phyloP scores from a whole-genome alignment of 2,797 vertebrate genomes.

The Poecile montanus region DNA sequence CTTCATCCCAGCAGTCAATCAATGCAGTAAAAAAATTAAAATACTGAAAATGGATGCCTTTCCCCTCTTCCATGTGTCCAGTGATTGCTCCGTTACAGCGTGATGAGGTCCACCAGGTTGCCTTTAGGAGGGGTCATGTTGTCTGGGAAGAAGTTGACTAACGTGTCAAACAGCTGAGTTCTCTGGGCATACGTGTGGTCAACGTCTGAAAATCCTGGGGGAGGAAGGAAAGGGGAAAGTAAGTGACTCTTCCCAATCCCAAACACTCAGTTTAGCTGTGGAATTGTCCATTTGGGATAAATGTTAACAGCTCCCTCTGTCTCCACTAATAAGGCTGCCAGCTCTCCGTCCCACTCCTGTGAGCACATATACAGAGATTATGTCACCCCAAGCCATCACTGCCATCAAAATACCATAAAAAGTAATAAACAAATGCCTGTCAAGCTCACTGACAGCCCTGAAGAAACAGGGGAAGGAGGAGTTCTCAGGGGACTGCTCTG shows the following conservation, averaged over 20 bases:
- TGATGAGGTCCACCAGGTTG: slow-evolving; percentile 98
- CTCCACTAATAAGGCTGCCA: not conserved
- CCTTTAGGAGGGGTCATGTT: slow-evolving; percentile 99
- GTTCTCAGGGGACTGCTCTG: slow-evolving; percentile 7
- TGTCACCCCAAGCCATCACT: not conserved
- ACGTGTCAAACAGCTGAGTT: slow-evolving; percentile 96
- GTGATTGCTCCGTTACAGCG: slow-evolving; percentile 81
- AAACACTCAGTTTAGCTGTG: not conserved
- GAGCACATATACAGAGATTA: not conserved
- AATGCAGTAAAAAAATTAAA: slow-evolving; percentile 68
- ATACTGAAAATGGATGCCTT: slow-evolving; percentile 68
- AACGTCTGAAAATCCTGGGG: slow-evolving; percentile 93
- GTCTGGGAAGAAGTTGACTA: slow-evolving; percentile 99
- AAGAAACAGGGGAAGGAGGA: not conserved
- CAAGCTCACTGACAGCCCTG: not conserved
- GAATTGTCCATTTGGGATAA: not conserved
- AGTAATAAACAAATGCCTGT: not conserved
- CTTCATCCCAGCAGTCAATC: slow-evolving; percentile 67
- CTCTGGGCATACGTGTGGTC: slow-evolving; percentile 97
- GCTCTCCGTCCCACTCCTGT: not conserved
- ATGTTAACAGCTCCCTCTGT: not conserved
- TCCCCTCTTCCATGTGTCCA: slow-evolving; percentile 46
- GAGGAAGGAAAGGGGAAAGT: slow-evolving; percentile 10
- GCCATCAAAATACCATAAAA: slow-evolving; percentile 14
- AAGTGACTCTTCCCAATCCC: not conserved